Evolutionary conservation across 2,797 vertebrate species (phyloP).

Genomic region (Squalus acanthias): DNA sequence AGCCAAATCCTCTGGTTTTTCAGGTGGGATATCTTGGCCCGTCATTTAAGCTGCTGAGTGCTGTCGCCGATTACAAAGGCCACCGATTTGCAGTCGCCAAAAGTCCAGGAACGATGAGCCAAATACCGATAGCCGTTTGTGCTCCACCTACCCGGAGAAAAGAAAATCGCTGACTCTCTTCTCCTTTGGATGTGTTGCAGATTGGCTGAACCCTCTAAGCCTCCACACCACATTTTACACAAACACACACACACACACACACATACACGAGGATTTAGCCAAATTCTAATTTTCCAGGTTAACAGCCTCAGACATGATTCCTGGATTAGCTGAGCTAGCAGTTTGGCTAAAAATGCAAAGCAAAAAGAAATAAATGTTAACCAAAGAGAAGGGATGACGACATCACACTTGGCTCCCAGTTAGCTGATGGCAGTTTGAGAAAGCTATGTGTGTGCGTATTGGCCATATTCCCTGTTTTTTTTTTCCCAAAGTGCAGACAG

Average conservation of each 20-base stretch:
- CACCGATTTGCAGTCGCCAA: background rate
- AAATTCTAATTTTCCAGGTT: slow-evolving; percentile 8
- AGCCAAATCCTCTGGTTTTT: background rate
- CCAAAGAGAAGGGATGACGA: background rate
- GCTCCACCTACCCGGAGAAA: background rate
- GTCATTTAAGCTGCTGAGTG: background rate
- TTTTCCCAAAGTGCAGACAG: background rate
- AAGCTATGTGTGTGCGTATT: background rate
- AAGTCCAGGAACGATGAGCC: background rate
- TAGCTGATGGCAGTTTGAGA: background rate
- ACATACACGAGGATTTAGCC: background rate
- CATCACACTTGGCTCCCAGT: background rate
- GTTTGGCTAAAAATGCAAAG: background rate
- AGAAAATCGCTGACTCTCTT: background rate
- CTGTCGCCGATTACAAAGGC: background rate
- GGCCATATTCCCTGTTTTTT: background rate
- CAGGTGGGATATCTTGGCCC: background rate
- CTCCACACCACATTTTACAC: background rate
- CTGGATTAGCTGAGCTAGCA: background rate
- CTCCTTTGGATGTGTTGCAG: background rate
- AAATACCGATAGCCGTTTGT: background rate
- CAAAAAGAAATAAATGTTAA: background rate
- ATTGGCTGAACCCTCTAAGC: background rate
- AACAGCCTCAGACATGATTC: background rate
- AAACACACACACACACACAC: no score